Conservation (phyloP, 2,113 vertebrate genomes). For the Neopipo cinnamomea region DNA sequence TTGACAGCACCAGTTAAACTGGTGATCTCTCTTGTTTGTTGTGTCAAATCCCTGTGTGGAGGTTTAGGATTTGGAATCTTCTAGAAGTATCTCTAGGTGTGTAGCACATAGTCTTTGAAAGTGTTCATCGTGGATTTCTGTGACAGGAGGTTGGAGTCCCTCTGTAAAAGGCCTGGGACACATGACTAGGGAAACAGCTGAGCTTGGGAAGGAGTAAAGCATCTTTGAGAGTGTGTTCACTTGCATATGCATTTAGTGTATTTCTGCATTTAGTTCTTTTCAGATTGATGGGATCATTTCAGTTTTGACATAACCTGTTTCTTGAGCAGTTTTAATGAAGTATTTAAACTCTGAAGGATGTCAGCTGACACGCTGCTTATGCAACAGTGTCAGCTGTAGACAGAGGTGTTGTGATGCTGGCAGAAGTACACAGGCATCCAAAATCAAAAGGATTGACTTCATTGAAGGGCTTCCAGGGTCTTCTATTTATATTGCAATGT, state of each 20-base stretch:
- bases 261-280: background rate
- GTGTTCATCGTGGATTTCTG: background rate
- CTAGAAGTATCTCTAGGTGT: background rate
- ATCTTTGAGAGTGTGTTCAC: background rate
- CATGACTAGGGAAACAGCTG: background rate
- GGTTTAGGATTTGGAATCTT: background rate
- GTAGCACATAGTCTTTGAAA: background rate
- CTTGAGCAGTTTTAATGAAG: background rate
- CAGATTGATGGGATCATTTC: background rate
- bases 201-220: background rate
- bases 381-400: background rate
- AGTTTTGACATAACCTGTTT: background rate
- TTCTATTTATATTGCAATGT: background rate
- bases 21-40: background rate
- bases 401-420: background rate
- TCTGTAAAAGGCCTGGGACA: background rate
- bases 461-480: background rate
- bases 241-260: background rate
- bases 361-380: background rate
- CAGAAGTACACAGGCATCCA: background rate
- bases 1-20: background rate
- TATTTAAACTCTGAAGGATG: background rate
- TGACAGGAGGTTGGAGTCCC: background rate
- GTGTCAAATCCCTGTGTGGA: background rate
- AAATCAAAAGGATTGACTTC: background rate